Conservation (phyloP, 2,888 invertebrate species). For the Tholera decimalis region DNA sequence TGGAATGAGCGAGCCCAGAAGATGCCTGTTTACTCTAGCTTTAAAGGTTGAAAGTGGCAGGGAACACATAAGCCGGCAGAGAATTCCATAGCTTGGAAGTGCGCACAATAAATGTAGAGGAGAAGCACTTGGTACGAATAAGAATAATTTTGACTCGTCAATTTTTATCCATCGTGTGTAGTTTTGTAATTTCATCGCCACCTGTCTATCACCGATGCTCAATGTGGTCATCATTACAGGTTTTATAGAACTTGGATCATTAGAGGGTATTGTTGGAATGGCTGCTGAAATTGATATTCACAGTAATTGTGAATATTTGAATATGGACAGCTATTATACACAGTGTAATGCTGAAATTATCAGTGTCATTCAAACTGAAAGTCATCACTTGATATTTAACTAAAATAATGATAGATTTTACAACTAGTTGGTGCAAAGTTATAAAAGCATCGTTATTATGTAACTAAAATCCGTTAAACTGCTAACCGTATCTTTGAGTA, state of each 20-base stretch:
- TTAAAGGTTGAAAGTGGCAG: no score
- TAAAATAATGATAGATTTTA: not conserved
- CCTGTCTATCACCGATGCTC: slow-evolving; percentile 2
- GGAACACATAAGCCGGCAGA: no score
- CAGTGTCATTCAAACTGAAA: slow-evolving; percentile 1
- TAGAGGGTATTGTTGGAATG: slow-evolving; percentile 8
- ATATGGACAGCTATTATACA: slow-evolving; percentile 6
- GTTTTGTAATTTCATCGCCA: slow-evolving; percentile 17
- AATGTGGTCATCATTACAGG: slow-evolving; percentile 31
- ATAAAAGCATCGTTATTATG: not conserved
- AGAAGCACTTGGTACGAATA: no score
- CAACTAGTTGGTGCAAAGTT: not conserved
- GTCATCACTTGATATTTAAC: slow-evolving; percentile 2
- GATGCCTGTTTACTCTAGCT: no score
- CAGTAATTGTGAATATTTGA: slow-evolving; percentile 7
- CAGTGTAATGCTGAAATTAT: slow-evolving; percentile 14
- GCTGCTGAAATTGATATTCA: slow-evolving; percentile 28
- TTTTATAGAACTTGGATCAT: slow-evolving; percentile 30
- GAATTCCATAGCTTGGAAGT: no score
- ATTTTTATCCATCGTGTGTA: slow-evolving; percentile 9
- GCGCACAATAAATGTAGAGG: no score
- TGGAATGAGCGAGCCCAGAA: no score
- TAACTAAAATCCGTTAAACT: not conserved
- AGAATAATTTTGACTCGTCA: slow-evolving; percentile 19
- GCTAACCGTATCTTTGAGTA: no score